phyloP scores from a whole-genome alignment of 2,888 invertebrate genomes.

The Meliscaeva auricollis region DNA sequence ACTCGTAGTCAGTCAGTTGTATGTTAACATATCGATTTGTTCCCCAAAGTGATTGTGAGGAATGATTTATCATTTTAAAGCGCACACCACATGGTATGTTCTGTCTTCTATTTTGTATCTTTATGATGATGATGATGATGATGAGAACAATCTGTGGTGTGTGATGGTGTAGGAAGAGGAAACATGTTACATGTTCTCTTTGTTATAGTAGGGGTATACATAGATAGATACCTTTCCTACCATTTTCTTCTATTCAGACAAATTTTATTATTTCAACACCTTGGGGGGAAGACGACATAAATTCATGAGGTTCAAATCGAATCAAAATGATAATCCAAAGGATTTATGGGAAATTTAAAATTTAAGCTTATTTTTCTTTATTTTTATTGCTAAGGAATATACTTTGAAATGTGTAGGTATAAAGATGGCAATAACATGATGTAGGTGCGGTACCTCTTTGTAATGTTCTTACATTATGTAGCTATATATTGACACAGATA shows the following conservation, averaged over 20 bases:
- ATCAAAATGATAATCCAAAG: slow-evolving; percentile 34
- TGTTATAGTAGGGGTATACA: neutral
- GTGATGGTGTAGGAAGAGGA: neutral
- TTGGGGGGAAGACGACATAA: neutral
- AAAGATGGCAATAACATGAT: too few species aligned
- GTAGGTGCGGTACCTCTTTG: too few species aligned
- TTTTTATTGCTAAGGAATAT: too few species aligned
- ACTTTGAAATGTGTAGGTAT: too few species aligned
- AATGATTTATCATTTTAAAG: slow-evolving; percentile 24
- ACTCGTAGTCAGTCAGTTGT: neutral
- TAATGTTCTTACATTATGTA: too few species aligned
- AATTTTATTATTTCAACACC: slow-evolving; percentile 14
- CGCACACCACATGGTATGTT: neutral
- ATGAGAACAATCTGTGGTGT: slow-evolving; percentile 28
- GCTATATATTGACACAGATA: too few species aligned
- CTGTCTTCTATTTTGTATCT: neutral
- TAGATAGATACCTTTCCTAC: too few species aligned
- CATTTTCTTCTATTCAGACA: neutral
- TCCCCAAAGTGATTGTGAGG: slow-evolving; percentile 5
- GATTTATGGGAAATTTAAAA: slow-evolving; percentile 22
- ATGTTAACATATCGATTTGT: slow-evolving; percentile 31
- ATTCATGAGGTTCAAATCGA: slow-evolving; percentile 27
- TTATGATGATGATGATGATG: neutral
- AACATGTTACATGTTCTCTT: neutral
- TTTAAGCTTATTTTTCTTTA: neutral